These are phyloP conservation scores for Xestia rhomboidea DNA, from an alignment of 2,888 invertebrate species.

Conservation along the genomic window DNA sequence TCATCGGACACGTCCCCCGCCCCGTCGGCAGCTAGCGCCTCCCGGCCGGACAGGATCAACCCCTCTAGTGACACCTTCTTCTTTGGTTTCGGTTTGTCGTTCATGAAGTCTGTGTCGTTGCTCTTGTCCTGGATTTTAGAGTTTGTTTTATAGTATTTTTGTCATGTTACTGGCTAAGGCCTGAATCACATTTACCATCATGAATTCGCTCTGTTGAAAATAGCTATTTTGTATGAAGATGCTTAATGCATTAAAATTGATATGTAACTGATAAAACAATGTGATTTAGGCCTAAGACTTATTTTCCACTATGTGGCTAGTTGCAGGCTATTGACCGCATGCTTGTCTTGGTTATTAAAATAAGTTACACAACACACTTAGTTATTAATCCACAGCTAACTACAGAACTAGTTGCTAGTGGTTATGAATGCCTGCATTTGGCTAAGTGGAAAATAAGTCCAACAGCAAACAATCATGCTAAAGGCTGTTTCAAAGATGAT, in stretches of 20 bases:
- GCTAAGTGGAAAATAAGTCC: slow-evolving; percentile 12
- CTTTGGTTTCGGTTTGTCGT: slow-evolving; percentile 75
- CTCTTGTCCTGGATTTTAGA: slow-evolving; percentile 75
- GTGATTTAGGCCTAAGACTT: not conserved
- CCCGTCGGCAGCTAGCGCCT: slow-evolving; percentile 95
- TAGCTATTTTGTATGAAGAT: not conserved
- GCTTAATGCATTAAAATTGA: not conserved
- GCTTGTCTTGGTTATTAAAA: not conserved
- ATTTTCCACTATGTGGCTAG: not conserved
- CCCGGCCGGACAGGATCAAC: slow-evolving; percentile 94
- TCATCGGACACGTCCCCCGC: slow-evolving; percentile 92
- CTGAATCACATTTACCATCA: not conserved
- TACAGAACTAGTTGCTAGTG: not conserved
- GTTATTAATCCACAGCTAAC: not conserved
- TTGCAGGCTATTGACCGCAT: too few relatives aligned
- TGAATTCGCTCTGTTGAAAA: not conserved
- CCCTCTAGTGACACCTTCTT: slow-evolving; percentile 88
- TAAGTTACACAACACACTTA: not conserved
- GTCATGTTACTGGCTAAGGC: not conserved
- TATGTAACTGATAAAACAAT: not conserved
- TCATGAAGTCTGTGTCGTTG: slow-evolving; percentile 65
- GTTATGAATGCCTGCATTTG: not conserved
- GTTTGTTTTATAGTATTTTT: slow-evolving; percentile 56
- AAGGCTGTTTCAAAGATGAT: not conserved
- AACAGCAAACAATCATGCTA: not conserved